Base-by-base conservation (phyloP, 2,888 invertebrate genomes). In the Sussaba pulchella region DNA sequence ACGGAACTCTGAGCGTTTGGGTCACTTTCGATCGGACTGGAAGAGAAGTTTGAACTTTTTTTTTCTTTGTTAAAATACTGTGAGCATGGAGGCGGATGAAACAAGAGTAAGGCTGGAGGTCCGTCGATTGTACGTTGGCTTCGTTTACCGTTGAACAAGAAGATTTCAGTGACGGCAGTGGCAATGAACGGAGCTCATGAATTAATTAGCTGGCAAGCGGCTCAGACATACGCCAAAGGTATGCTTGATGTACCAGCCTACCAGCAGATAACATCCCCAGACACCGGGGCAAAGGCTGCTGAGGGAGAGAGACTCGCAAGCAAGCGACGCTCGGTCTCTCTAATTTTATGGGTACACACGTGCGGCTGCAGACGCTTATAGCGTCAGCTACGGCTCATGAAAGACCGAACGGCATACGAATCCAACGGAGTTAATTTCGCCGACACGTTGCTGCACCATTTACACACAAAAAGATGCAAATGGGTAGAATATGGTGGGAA, bases 151-250 rank as follows among this genome's bases (percentile, higher is more conserved):
- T 36, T 54, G 66, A 43, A 72, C 50, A 17, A 39, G 45, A 43
- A 47, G 43, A 31, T 31, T 36, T 19, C 26, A 26, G 54, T 61
- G 54, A 45, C 5, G 54, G 39, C 80, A 81, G 81, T 82, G 85
- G 81, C 80, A 84, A 85, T 84, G 85, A 86, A 86, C 84, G 84
- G 70, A 85, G 77, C 84, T 81, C 85, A 83, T 86, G 88, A 88
- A 89, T 88, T 88, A 89, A 89, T 88, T 88, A 87, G 81, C 84
- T 83, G 83, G 84, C 84, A 85, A 87, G 86, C 87, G 85, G 81
- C 78, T 82, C 36, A 54, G 31, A 5, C 75, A 66, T 45, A 36
- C 10, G 41, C 64, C 45, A 2, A 21, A 50, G 39, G 64, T 50
- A 57, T 59, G 72, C 72, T 79, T 41, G 50, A 67, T n/a, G 45